Evolutionary conservation across 2,888 invertebrate species (phyloP), one percentile per base, ranked within the genome.

Genomic region (Toxonevra muliebris): DNA sequence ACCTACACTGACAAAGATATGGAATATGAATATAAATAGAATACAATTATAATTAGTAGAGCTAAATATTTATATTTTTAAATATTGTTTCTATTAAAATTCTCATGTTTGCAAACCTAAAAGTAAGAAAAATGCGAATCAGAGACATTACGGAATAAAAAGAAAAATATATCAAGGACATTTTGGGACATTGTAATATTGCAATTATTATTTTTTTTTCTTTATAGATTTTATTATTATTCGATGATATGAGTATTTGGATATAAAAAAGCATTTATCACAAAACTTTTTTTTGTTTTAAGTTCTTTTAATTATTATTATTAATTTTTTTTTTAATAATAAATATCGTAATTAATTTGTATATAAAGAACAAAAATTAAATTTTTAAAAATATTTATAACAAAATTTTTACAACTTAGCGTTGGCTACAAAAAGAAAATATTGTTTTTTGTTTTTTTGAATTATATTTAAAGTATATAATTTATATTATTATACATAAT

Each of bases 1-100:
- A 79, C 78, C 74, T 82, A 77, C 59, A 81, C 82, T 53, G 81
- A 82, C 65, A 76, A 76, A 55, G 82, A 82, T 71, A 79, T 82
- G 19, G 77, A 71, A 17, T 82, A 79, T 65, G 72, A 73, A 64
- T 70, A 53, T 65, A 53, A 19, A 54, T 30, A 30, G 30, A 30
- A 30, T 4, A 30, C 7, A 30, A 7, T 30, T 4, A 7, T 30
- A 20, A 19, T 55, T 17, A 19, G 19, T 11, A 57, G 8, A 57
- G 30, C 30, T 30, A 43, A 30, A 20, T 48, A 50, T 48, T 12
- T 12, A 64, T 55, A 17, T 10, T 43, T 43, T 30, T 10, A 13
- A 60, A 17, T 19, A 11, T 20, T 19, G 13, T 20, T n/a, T 54
- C 13, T 54, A 17, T 10, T 54, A 17, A 53, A 15, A 41, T 15